Evolutionary conservation across 2,888 invertebrate species (phyloP), one percentile per base, ranked within the genome.

Genomic region (Leptinotarsa haldemani): DNA sequence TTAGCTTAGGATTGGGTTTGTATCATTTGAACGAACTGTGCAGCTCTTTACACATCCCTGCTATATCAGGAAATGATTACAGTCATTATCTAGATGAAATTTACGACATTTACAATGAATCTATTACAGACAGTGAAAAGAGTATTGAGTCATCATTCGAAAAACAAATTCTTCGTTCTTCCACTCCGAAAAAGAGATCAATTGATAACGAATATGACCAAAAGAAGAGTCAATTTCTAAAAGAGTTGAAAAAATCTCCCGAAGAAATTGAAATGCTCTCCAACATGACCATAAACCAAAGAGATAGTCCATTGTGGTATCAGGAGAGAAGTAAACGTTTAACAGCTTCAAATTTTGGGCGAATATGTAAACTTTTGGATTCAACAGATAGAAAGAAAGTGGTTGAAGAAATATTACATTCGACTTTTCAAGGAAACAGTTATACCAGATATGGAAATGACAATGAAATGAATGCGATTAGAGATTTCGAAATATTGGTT

Each of bases 271-370:
- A 77, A 9, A 61, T 66, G 47, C 76, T 81, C n/a, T 76, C 76
- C 2, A 65, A 71, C 18, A 30, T 78, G 4, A 84, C 84, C 1
- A 48, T 70, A 50, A 75, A 78, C 22, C 83, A 83, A 74, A 76
- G 72, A 13, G 74, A 79, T 63, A 69, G 75, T 65, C 78, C 78
- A 0, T 25, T 82, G 16, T 85, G 84, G 83, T 78, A 73, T 47
- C 74, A 76, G 48, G 84, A 84, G 73, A 72, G 85, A 53, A 79
- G 65, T 40, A 82, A 82, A 63, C 77, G 84, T 22, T 67, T 85
- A 3, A 85, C 84, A 16, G 84, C 84, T 5, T 84, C 84, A 1
- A 82, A 82, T 79, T 84, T 84, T 65, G 84, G 83, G 16, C 71
- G 79, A n/a, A 80, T 83, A 48, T 79, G 48, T 61, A 82, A 82